These are phyloP conservation scores for Acipenser ruthenus DNA, from an alignment of 2,797 vertebrate genomes.

Conservation along the genomic window DNA sequence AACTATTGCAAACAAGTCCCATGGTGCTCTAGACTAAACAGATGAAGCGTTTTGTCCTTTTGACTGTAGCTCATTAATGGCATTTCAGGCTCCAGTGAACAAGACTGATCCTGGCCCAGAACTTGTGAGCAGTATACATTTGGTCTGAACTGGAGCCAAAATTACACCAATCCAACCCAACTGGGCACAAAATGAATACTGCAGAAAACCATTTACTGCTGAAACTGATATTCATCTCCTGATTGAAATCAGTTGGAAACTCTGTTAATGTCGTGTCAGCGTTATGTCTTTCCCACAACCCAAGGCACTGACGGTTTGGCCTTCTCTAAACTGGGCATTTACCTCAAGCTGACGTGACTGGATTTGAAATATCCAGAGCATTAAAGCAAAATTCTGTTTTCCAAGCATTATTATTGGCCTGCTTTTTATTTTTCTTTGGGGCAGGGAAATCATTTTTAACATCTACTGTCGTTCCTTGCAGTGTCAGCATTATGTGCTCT, in stretches of 20 bases:
- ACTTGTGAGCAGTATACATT: slow-evolving; percentile 43
- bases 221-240: slow-evolving; percentile 60
- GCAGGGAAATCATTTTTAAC: slow-evolving; percentile 10
- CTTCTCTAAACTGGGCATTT: slow-evolving; percentile 34
- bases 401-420: slow-evolving; percentile 9
- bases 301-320: slow-evolving; percentile 40
- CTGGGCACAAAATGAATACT: slow-evolving; percentile 43
- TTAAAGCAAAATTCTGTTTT: slow-evolving; percentile 11
- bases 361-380: slow-evolving; percentile 32
- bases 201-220: slow-evolving; percentile 26
- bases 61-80: slow-evolving; percentile 46
- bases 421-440: slow-evolving; percentile 10
- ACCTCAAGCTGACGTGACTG: slow-evolving; percentile 43
- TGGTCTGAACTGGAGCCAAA: slow-evolving; percentile 52
- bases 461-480: background rate
- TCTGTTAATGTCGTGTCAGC: slow-evolving; percentile 53
- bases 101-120: slow-evolving; percentile 40
- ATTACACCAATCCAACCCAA: slow-evolving; percentile 46
- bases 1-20: slow-evolving; percentile 51
- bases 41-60: slow-evolving; percentile 39
- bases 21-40: slow-evolving; percentile 39
- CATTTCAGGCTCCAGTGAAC: slow-evolving; percentile 54
- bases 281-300: slow-evolving; percentile 43
- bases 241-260: slow-evolving; percentile 57
- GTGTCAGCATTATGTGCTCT: background rate